Percentiles rank a stretch among this genome's conserved stretches.
Conservation (phyloP, 2,888 invertebrate genomes). For the Caenorhabditis sp. region DNA sequence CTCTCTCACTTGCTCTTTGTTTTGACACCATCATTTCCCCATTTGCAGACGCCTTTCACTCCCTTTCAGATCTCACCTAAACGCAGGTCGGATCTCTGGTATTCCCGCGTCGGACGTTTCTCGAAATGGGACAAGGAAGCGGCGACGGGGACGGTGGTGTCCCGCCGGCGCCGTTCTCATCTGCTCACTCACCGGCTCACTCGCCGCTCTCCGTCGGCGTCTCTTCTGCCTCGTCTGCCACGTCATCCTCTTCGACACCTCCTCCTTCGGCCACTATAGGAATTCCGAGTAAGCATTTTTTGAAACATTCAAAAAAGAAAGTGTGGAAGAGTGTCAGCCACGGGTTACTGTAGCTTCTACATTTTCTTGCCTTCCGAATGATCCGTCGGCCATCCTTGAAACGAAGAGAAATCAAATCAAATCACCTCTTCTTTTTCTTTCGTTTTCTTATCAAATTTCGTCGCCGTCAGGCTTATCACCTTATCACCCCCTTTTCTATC, state of each 20-base stretch:
- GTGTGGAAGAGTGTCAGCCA: no score
- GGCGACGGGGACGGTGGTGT: constrained; percentile 64
- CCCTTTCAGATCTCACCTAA: constrained; percentile 17
- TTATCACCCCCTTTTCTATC: constrained; percentile 10
- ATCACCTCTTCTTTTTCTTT: constrained; percentile 6
- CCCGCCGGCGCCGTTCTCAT: constrained; percentile 53
- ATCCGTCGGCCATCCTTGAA: not conserved
- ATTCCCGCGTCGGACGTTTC: no score
- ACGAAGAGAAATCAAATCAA: constrained; percentile 1
- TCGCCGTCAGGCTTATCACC: constrained; percentile 32
- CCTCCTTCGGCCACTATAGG: constrained; percentile 17
- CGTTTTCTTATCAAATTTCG: constrained; percentile 40
- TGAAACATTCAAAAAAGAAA: no score
- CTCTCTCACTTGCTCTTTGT: constrained; percentile 30
- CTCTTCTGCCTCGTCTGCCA: no score
- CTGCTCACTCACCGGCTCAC: constrained; percentile 35
- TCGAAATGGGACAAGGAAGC: constrained; percentile 64
- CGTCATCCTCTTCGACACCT: constrained; percentile 19
- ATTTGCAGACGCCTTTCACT: not conserved
- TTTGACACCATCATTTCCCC: not conserved
- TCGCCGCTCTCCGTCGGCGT: constrained; percentile 45
- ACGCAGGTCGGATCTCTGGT: no score
- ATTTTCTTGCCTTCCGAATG: not conserved
- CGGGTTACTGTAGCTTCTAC: constrained; percentile 11
- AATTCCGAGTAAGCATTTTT: no score